Conservation (phyloP, 1,140 invertebrate species). For the Leucophenga varia region DNA sequence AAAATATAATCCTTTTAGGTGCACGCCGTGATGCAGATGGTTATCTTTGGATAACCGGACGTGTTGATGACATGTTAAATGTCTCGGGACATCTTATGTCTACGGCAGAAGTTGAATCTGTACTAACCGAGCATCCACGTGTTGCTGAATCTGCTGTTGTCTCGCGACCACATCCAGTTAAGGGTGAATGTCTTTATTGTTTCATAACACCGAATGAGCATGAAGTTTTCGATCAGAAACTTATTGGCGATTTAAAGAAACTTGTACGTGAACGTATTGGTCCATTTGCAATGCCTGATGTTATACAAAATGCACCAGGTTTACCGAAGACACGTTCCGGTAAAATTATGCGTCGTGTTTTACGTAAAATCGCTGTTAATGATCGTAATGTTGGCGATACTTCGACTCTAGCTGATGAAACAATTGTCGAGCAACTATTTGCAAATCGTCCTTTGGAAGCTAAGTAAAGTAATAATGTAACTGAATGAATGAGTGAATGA, state of each 20-base stretch:
- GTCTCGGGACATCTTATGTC: constrained; percentile 97
- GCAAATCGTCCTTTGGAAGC: constrained; percentile 64
- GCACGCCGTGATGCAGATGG: constrained; percentile 89
- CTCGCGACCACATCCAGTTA: constrained; percentile 87
- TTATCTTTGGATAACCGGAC: constrained; percentile 95
- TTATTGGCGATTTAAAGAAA: constrained; percentile 76
- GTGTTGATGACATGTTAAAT: constrained; percentile 98
- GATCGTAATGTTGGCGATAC: constrained; percentile 89
- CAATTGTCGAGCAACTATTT: constrained; percentile 79
- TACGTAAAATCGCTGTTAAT: constrained; percentile 89
- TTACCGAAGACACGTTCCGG: constrained; percentile 97
- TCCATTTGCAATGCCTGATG: constrained; percentile 93
- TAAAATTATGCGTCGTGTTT: constrained; percentile 95
- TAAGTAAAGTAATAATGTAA: no score
- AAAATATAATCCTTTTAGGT: no score
- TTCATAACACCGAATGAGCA: constrained; percentile 89
- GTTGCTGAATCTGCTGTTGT: constrained; percentile 96
- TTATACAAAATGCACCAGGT: constrained; percentile 87
- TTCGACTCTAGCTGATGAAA: constrained; percentile 87
- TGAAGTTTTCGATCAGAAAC: constrained; percentile 66
- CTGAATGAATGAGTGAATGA: no score
- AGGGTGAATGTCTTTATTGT: constrained; percentile 96
- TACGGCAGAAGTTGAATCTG: constrained; percentile 93
- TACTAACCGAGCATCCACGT: constrained; percentile 77
- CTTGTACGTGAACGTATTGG: constrained; percentile 91